Evolutionary conservation across 2,888 invertebrate genomes (phyloP).

Genomic region (Gryllus longicercus): DNA sequence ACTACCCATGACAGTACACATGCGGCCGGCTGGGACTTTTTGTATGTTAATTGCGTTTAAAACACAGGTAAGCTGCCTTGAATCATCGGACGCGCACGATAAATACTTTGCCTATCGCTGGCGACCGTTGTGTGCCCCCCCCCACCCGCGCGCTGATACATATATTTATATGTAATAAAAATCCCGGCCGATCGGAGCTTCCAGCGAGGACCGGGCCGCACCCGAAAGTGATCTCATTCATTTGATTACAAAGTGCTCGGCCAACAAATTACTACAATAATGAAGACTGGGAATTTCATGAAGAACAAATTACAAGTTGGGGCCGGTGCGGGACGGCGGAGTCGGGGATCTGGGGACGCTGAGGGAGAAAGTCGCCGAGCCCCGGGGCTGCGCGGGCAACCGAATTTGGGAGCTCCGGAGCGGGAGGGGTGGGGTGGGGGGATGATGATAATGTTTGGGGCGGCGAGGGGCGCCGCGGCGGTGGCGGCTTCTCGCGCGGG

Average conservation of each 20-base stretch:
- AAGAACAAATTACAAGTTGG: conserved; percentile 7
- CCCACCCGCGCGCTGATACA: background rate
- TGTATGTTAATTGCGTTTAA: background rate
- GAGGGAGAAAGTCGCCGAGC: background rate
- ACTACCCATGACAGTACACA: background rate
- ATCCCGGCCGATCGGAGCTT: background rate
- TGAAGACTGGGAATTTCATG: conserved; percentile 3
- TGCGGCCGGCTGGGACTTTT: background rate
- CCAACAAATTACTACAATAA: conserved; percentile 9
- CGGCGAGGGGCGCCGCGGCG: background rate
- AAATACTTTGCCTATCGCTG: background rate
- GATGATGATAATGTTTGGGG: background rate
- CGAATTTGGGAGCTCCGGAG: background rate
- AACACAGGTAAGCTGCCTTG: conserved; percentile 9
- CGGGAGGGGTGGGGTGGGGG: background rate
- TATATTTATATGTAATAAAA: conserved; percentile 8
- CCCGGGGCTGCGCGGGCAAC: background rate
- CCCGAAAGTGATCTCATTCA: conserved; percentile 7
- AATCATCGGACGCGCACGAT: background rate
- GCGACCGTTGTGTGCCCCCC: background rate
- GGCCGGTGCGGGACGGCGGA: background rate
- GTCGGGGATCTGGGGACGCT: background rate
- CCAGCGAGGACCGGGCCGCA: background rate
- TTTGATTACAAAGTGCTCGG: background rate
- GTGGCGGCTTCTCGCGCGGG: background rate